These are phyloP conservation scores for Ageneiosus marmoratus DNA, from an alignment of 2,113 vertebrate species.

Conservation along the genomic window DNA sequence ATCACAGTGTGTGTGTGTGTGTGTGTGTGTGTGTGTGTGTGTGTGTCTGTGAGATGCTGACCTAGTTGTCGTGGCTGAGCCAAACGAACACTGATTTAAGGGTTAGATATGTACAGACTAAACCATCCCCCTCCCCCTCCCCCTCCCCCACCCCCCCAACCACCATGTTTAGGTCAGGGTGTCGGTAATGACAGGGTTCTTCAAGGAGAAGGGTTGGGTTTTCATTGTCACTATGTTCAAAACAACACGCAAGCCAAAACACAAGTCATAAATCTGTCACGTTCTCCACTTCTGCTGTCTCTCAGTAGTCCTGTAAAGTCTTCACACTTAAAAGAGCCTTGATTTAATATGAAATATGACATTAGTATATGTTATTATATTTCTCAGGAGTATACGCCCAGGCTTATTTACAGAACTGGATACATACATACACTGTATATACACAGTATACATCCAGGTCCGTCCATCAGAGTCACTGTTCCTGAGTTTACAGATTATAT, in stretches of 20 bases:
- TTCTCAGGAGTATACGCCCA: background rate
- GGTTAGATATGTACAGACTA: conserved; percentile 44
- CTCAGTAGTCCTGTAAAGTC: background rate
- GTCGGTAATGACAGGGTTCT: conserved; percentile 44
- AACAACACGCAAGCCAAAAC: conserved; percentile 35
- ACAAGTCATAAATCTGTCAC: background rate
- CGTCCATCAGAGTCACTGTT: background rate
- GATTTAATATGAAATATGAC: too few species aligned
- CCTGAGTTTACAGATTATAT: too few species aligned
- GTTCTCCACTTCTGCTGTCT: background rate
- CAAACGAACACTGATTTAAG: conserved; percentile 50
- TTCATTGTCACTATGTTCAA: conserved; percentile 24
- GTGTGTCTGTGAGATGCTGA: conserved; percentile 13
- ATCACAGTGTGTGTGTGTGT: background rate
- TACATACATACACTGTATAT: background rate
- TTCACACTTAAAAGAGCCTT: too few species aligned
- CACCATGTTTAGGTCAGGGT: conserved; percentile 38
- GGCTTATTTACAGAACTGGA: background rate
- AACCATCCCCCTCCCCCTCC: conserved; percentile 33
- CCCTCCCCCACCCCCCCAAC: too few species aligned
- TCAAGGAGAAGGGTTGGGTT: conserved; percentile 27
- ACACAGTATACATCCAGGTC: background rate
- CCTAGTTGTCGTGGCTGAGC: conserved; percentile 38
- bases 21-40: conserved; percentile 2
- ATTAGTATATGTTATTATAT: background rate